phyloP scores from a whole-genome alignment of 2,888 invertebrate genomes.

The Ectemnius lituratus region DNA sequence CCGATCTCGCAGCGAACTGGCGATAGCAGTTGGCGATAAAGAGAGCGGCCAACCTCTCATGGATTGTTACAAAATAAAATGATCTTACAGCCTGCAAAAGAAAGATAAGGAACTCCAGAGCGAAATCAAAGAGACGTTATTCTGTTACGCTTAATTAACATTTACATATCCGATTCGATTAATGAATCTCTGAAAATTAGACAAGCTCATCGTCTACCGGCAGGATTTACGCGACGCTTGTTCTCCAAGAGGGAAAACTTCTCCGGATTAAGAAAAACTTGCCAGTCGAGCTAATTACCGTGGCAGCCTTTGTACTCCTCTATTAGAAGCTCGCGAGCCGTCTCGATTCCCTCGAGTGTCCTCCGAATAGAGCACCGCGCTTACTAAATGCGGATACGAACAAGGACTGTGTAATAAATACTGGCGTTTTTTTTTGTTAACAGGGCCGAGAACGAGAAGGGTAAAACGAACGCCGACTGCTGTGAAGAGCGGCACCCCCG shows the following conservation, averaged over 20 bases:
- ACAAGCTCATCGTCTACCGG: not conserved
- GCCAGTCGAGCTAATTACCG: too few relatives aligned
- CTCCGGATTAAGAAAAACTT: too few relatives aligned
- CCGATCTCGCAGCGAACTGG: constrained; percentile 11
- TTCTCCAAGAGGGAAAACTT: too few relatives aligned
- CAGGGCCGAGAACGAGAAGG: constrained; percentile 82
- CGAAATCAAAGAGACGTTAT: constrained; percentile 20
- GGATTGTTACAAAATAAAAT: constrained; percentile 11
- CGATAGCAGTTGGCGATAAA: constrained; percentile 34
- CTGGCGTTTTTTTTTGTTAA: constrained; percentile 36
- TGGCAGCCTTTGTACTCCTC: too few relatives aligned
- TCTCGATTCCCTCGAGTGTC: too few relatives aligned
- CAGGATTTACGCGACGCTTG: not conserved
- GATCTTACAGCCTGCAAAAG: constrained; percentile 14
- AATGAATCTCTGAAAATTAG: constrained; percentile 1
- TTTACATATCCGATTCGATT: constrained; percentile 20
- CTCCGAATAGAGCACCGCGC: too few relatives aligned
- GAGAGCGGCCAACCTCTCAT: not conserved
- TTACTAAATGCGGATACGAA: too few relatives aligned
- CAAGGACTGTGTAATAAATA: too few relatives aligned
- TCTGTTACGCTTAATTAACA: constrained; percentile 24
- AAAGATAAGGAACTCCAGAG: constrained; percentile 13
- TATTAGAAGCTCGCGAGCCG: too few relatives aligned
- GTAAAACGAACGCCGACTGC: constrained; percentile 77
- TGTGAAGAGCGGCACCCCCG: constrained; percentile 79